These are phyloP conservation scores for Synodontis membranacea DNA, from an alignment of 2,113 vertebrate genomes.

Conservation along the genomic window DNA sequence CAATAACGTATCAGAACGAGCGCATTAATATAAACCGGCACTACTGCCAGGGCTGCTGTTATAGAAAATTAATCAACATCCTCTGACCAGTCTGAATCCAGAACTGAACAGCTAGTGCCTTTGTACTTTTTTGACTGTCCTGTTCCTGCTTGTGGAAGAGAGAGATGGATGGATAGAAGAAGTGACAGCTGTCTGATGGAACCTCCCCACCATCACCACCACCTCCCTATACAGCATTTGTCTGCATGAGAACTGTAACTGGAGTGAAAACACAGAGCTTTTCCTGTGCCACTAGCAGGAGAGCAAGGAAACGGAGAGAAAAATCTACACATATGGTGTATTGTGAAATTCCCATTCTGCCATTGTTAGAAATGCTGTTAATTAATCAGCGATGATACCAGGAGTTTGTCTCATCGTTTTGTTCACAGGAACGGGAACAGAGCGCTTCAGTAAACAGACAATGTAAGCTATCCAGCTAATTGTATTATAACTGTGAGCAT, in stretches of 20 bases:
- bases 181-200: constrained; percentile 30
- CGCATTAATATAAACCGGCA: neutral
- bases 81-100: neutral
- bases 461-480: neutral
- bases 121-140: neutral
- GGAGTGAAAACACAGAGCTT: neutral
- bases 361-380: neutral
- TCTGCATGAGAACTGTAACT: too few species aligned
- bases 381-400: neutral
- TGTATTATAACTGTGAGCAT: neutral
- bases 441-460: neutral
- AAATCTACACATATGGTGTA: neutral
- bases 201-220: too few species aligned
- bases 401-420: neutral
- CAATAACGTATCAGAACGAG: neutral
- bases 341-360: neutral
- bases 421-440: neutral
- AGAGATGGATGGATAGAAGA: neutral
- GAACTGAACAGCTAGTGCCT: neutral
- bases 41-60: neutral
- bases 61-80: neutral
- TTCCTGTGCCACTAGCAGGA: neutral
- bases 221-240: too few species aligned
- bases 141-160: neutral
- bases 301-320: neutral